Evolutionary conservation across 2,113 vertebrate genomes (phyloP).

Genomic region (Archocentrus centrarchus): DNA sequence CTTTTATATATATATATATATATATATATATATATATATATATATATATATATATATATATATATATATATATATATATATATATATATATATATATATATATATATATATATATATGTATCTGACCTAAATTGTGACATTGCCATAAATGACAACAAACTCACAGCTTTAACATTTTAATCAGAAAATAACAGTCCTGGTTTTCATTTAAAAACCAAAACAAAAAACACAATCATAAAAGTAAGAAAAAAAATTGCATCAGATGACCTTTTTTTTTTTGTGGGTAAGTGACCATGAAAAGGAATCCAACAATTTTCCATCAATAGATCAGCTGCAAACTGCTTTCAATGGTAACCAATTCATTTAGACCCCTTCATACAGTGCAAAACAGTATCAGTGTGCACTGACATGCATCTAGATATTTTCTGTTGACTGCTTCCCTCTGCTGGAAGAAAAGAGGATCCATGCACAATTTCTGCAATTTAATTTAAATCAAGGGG

Average conservation of each 20-base stretch:
- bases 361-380: constrained; percentile 29
- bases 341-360: constrained; percentile 53
- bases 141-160: neutral
- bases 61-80: no score
- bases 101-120: neutral
- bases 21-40: no score
- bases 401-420: neutral
- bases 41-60: no score
- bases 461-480: neutral
- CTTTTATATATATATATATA: no score
- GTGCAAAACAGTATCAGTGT: neutral
- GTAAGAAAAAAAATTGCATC: neutral
- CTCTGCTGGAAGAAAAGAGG: constrained; percentile 65
- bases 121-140: neutral
- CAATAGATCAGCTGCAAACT: constrained; percentile 46
- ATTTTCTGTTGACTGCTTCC: constrained; percentile 65
- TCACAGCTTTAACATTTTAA: constrained; percentile 30
- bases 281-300: constrained; percentile 25
- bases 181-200: constrained; percentile 1
- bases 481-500: neutral
- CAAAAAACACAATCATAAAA: neutral
- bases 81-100: no score
- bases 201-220: neutral
- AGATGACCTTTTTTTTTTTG: neutral
- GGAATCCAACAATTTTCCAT: constrained; percentile 43